Evolutionary conservation across 2,797 vertebrate genomes (phyloP).

Genomic region (Siniperca scherzeri): DNA sequence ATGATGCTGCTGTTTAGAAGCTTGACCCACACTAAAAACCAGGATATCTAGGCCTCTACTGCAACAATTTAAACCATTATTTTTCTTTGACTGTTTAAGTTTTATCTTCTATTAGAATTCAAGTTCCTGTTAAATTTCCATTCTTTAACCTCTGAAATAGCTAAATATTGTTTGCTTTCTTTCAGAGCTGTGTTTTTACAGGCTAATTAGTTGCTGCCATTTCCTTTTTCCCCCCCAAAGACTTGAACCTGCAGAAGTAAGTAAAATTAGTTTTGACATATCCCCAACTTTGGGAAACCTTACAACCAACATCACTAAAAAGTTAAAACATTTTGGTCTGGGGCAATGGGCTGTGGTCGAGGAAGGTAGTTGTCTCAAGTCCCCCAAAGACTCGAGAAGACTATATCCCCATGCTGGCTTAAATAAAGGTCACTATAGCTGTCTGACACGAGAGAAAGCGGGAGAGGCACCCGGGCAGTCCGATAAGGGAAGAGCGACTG

Average conservation of each 20-base stretch:
- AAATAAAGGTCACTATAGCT: conserved; percentile 71
- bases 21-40: background rate
- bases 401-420: conserved; percentile 53
- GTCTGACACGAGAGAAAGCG: conserved; percentile 45
- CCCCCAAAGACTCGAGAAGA: conserved; percentile 31
- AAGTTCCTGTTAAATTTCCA: too few relatives aligned
- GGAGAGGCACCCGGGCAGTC: conserved; percentile 33
- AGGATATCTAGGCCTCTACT: background rate
- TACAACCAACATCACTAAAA: conserved; percentile 11
- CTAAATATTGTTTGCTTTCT: background rate
- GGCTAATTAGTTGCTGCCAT: background rate
- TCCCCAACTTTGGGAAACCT: background rate
- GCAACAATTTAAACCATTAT: background rate
- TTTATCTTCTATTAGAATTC: too few relatives aligned
- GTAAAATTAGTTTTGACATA: conserved; percentile 1
- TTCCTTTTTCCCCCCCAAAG: fast-evolving
- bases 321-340: background rate
- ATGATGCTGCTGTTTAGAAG: background rate
- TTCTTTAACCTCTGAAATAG: background rate
- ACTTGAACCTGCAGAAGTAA: background rate
- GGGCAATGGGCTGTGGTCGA: background rate
- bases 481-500: conserved; percentile 48
- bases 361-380: conserved; percentile 5
- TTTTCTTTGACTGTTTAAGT: too few relatives aligned
- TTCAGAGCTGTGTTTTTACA: background rate